Evolutionary conservation across 2,888 invertebrate genomes (phyloP).

Genomic region (Orgyia antiqua): DNA sequence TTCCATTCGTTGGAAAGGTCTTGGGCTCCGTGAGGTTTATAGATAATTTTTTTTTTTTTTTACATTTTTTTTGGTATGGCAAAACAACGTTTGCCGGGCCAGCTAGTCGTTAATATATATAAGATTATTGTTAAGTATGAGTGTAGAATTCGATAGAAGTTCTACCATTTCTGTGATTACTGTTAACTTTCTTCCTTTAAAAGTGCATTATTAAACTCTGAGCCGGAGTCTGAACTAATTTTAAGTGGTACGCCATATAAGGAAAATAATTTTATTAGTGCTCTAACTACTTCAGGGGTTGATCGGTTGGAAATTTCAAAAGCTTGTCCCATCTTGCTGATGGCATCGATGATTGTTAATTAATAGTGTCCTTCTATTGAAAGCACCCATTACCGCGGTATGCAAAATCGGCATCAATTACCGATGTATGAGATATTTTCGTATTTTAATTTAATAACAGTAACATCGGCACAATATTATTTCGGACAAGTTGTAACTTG

Average conservation of each 20-base stretch:
- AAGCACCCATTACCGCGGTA: too few species aligned
- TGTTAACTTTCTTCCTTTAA: slow-evolving; percentile 9
- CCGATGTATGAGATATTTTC: too few species aligned
- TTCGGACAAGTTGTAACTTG: too few species aligned
- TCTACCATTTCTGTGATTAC: slow-evolving; percentile 3
- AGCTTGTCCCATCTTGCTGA: slow-evolving; percentile 21
- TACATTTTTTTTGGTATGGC: too few species aligned
- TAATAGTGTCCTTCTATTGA: slow-evolving; percentile 1
- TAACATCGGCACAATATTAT: too few species aligned
- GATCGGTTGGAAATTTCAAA: slow-evolving; percentile 16
- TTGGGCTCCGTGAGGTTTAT: too few species aligned
- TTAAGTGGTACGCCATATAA: slow-evolving; percentile 4
- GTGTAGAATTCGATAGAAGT: slow-evolving; percentile 3
- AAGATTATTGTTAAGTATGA: slow-evolving; percentile 9
- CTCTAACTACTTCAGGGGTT: slow-evolving; percentile 9
- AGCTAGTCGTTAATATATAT: too few species aligned
- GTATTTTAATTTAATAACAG: too few species aligned
- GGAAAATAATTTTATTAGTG: slow-evolving; percentile 5
- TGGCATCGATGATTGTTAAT: slow-evolving; percentile 2
- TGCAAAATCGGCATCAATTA: too few species aligned
- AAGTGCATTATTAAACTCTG: slow-evolving; percentile 5
- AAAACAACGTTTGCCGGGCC: too few species aligned
- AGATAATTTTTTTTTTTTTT: too few species aligned
- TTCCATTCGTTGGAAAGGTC: too few species aligned
- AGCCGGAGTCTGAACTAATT: slow-evolving; percentile 4